Evolutionary conservation across 2,113 vertebrate species (phyloP).

Genomic region (Sylvilagus bachmani): DNA sequence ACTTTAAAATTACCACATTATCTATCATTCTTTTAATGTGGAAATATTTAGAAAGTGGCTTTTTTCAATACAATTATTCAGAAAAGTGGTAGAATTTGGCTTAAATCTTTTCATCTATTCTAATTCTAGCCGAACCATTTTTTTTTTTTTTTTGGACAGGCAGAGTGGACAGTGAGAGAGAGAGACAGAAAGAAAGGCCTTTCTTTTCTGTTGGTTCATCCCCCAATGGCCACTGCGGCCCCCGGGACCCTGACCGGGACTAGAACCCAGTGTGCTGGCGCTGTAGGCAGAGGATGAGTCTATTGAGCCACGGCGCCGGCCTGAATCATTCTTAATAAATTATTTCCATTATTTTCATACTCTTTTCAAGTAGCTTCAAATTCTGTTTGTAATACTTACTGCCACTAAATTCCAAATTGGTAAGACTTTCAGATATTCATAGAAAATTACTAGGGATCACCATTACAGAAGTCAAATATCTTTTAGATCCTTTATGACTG

Average conservation of each 20-base stretch:
- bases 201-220: too few relatives aligned
- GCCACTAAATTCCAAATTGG: neutral
- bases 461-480: neutral
- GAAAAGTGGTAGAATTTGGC: neutral
- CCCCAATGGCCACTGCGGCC: too few relatives aligned
- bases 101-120: neutral
- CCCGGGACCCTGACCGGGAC: too few relatives aligned
- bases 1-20: neutral
- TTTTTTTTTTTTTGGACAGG: too few relatives aligned
- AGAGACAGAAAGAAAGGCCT: too few relatives aligned
- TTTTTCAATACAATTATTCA: neutral
- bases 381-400: neutral
- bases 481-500: neutral
- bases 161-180: too few relatives aligned
- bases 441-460: neutral
- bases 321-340: neutral
- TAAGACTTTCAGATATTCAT: neutral
- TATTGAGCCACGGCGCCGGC: too few relatives aligned
- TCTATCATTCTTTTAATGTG: neutral
- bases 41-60: neutral
- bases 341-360: neutral
- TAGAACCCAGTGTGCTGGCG: too few relatives aligned
- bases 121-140: neutral
- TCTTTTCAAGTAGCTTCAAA: neutral
- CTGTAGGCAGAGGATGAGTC: too few relatives aligned